phyloP scores from a whole-genome alignment of 2,797 vertebrate genomes.

The Crocodylus rhombifer region DNA sequence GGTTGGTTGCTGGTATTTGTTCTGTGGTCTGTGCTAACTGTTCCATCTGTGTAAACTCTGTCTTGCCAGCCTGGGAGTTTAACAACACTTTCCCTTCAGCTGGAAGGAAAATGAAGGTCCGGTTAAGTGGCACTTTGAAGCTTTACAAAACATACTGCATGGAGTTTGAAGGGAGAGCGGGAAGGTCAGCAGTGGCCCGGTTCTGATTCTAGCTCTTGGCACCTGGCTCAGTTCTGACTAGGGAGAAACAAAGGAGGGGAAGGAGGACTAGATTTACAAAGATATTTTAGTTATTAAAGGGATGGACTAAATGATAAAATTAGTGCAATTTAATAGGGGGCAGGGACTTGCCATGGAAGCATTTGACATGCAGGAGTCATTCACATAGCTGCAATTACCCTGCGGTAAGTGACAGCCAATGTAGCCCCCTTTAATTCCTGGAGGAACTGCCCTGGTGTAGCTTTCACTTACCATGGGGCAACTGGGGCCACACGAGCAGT shows the following conservation, averaged over 20 bases:
- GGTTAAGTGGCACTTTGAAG: conserved; percentile 80
- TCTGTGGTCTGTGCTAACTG: conserved; percentile 95
- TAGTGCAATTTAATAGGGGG: too few species aligned
- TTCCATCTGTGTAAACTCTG: conserved; percentile 99
- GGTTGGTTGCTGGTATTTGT: conserved; percentile 97
- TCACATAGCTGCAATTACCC: too few species aligned
- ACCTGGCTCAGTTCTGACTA: accelerated
- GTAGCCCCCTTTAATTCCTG: too few species aligned
- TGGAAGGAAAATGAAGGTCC: conserved; percentile 74
- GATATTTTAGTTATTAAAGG: too few species aligned
- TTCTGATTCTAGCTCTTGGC: not conserved
- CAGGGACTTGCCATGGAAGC: too few species aligned
- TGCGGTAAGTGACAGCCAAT: too few species aligned
- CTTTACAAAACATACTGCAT: conserved; percentile 61
- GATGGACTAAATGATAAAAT: too few species aligned
- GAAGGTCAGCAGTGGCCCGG: not conserved
- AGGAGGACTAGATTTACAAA: too few species aligned
- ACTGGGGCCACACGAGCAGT: too few species aligned
- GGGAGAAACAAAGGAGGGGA: not conserved
- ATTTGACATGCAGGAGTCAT: too few species aligned
- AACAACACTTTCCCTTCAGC: conserved; percentile 80
- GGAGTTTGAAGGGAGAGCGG: not conserved
- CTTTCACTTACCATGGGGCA: too few species aligned
- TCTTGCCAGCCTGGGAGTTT: conserved; percentile 86
- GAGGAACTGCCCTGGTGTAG: too few species aligned